Base-by-base conservation (phyloP, 1,140 invertebrate species). In the Plodia interpunctella region DNA sequence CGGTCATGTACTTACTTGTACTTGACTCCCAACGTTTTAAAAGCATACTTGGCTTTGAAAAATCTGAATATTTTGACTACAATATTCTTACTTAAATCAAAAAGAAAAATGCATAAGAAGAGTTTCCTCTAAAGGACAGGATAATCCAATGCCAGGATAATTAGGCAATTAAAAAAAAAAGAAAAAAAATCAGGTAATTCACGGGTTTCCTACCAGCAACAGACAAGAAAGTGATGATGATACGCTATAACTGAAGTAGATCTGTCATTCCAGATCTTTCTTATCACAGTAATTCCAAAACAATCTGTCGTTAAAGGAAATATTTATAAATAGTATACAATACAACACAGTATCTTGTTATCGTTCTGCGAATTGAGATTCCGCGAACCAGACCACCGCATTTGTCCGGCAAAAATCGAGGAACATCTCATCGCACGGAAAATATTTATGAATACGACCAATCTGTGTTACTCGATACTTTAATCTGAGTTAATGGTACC, bases 301-400 rank as follows among this genome's bases (percentile, higher is more conserved):
- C 30, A 55, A 55, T 44, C 32, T 55, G 35, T 55, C 18, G 28
- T 54, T 55, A 20, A 25, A 55, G 32, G 18, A 55, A 38, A 59
- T 53, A 56, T 62, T 62, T 57, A 57, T 57, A 57, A 53, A 57
- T 53, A 62, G 52, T 51, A 51, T 9, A 55, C 28, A 49, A 62
- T 35, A 66, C 69, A 64, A 59, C 30, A 55, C 54, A 55, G 49
- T 55, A 51, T 32, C 51, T 56, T 71, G 64, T 69, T 65, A 63
- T 66, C 59, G 50, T 76, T 76, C 70, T 32, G 53, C 63, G 74
- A 76, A 73, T 57, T 63, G 49, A 18, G 52, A 58, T 76, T 76
- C 71, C 63, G 51, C 74, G 71, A 76, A 76, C 38, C 44, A 18
- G 52, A 60, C 19, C 55, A 55, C 60, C 65, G 52, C 66, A 64